Evolutionary conservation across 2,888 invertebrate species (phyloP), one percentile per base, ranked within the genome.

Genomic region (Rhagonycha fulva): DNA sequence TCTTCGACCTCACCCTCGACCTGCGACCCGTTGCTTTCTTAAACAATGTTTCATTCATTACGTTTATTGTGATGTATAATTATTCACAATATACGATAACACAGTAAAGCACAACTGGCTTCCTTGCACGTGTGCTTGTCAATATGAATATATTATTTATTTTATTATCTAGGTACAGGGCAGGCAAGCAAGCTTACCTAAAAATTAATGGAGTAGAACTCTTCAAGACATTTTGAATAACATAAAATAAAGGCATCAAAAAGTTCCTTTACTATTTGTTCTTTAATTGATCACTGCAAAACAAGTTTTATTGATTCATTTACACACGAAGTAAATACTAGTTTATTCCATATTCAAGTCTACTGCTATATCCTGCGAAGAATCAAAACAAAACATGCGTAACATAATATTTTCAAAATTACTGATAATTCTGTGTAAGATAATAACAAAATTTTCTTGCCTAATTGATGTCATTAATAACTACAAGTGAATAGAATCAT

Each of bases 1-100:
- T 81, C 81, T 77, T 23, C 76, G 80, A 78, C 81, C 80, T 76
- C 78, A 79, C 79, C 81, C 78, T 72, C 80, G 80, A 82, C 81
- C 80, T 81, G 66, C 72, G 78, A 79, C 81, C 81, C 77, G 62
- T 72, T 77, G 73, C 76, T 77, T 77, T 71, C 69, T 75, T 69
- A 71, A 74, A 76, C 76, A 76, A 74, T 76, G 76, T 76, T 76
- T 76, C 76, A 76, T 76, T 76, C 76, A 76, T 76, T 73, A 71
- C 76, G 71, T 74, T 76, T 76, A 76, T 76, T 76, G 76, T 76
- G 74, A 76, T 71, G 76, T 76, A 76, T 76, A 76, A 76, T 76
- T 76, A 76, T 76, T 74, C 76, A 74, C 74, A 76, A 71, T 76
- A 76, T 71, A 72, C 76, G 76, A 76, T 76, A 76, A 76, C 76